Conservation (phyloP, 2,888 invertebrate genomes). For the Epirrhoe alternata region DNA sequence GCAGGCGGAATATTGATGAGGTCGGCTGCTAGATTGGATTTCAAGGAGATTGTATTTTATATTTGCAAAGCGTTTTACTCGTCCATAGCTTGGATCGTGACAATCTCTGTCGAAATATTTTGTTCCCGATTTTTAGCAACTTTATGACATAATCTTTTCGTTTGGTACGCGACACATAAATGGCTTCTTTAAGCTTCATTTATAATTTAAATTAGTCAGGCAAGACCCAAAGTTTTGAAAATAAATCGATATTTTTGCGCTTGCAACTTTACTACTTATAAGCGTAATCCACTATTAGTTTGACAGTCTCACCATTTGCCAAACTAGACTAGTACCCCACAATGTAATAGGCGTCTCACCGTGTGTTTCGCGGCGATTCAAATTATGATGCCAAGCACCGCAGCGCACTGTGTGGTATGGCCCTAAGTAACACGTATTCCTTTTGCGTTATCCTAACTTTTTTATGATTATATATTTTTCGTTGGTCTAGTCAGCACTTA, state of each 20-base stretch:
- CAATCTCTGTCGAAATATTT: conserved; percentile 27
- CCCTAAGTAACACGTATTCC: not conserved
- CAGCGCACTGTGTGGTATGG: too few species aligned
- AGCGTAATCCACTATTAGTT: too few species aligned
- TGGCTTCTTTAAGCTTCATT: too few species aligned
- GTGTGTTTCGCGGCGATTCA: too few species aligned
- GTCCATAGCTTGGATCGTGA: conserved; percentile 49
- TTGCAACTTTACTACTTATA: too few species aligned
- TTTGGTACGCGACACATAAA: not conserved
- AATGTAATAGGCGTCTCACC: too few species aligned
- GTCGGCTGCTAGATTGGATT: conserved; percentile 58
- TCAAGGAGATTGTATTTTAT: conserved; percentile 58
- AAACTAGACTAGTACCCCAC: too few species aligned
- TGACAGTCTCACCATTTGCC: too few species aligned
- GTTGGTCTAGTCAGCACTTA: not conserved
- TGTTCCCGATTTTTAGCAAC: not conserved
- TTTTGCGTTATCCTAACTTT: not conserved
- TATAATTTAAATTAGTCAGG: too few species aligned
- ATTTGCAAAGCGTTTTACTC: conserved; percentile 57
- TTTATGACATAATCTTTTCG: not conserved
- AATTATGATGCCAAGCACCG: too few species aligned
- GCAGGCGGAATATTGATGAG: conserved; percentile 76
- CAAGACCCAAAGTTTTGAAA: not conserved
- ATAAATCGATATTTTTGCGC: not conserved
- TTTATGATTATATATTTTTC: not conserved